phyloP scores from a whole-genome alignment of 2,888 invertebrate species.

The Antheraea yamamai region DNA sequence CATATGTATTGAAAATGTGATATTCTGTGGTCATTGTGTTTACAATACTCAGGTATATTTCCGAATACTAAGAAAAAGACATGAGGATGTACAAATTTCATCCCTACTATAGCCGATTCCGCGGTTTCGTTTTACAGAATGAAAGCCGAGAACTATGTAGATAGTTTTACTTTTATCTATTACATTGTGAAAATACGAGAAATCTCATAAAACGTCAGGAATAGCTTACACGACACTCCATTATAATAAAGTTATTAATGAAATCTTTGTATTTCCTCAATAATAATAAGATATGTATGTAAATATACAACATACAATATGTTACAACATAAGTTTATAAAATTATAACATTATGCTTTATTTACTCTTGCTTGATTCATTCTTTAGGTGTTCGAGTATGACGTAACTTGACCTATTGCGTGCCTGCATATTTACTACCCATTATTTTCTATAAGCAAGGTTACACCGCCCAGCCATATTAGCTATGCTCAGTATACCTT shows the following conservation, averaged over 20 bases:
- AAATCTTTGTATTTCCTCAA: not conserved
- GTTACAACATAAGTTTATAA: not conserved
- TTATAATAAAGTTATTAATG: not conserved
- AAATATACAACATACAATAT: not conserved
- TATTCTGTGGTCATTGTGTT: too few relatives aligned
- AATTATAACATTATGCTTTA: not conserved
- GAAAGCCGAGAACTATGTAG: too few relatives aligned
- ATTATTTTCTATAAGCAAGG: conserved; percentile 46
- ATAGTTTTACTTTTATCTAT: too few relatives aligned
- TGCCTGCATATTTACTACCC: conserved; percentile 60
- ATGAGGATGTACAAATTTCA: too few relatives aligned
- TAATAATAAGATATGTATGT: not conserved
- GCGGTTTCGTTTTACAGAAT: too few relatives aligned
- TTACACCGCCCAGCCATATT: conserved; percentile 47
- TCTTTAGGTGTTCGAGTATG: conserved; percentile 37
- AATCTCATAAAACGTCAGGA: too few relatives aligned
- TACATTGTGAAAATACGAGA: too few relatives aligned
- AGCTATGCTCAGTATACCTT: conserved; percentile 37
- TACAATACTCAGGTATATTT: too few relatives aligned
- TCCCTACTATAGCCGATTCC: too few relatives aligned
- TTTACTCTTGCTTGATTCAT: conserved; percentile 19
- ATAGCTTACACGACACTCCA: too few relatives aligned
- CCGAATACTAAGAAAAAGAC: too few relatives aligned
- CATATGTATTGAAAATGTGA: too few relatives aligned
- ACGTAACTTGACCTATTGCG: conserved; percentile 68